Evolutionary conservation across 2,113 vertebrate species (phyloP), one percentile per base, ranked within the genome.

Genomic region (Nipponia nippon): DNA sequence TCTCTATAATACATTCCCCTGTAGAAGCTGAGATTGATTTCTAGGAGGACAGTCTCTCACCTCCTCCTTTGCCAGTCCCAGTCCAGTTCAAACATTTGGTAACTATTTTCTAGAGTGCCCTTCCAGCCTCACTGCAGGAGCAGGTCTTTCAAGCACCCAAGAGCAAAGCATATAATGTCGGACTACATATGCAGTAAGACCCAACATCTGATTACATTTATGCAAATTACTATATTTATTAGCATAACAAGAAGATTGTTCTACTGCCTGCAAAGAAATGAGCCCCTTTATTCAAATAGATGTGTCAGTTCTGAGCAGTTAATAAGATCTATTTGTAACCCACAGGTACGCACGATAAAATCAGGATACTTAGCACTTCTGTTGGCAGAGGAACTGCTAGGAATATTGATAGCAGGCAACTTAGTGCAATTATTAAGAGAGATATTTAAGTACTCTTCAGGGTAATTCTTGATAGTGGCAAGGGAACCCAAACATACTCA

Each of bases 261-360:
- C 93, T 78, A 91, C 63, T 81, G 86, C 80, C 89, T 91, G 91
- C 59, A 93, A 87, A 84, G 91, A 42, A 94, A 92, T 8, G 38
- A 95, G 89, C 72, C 63, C 76, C 72, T 81, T 87, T 81, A 91
- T 95, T 94, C 86, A 82, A 89, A 62, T 23, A 32, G 80, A 92
- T 66, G 69, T 84, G 86, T 95, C 94, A 89, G 67, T 87, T 73
- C 36, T 61, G 83, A 92, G 86, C 95, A 91, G 46, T 95, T 97
- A 97, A 75, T 83, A 89, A 95, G 89, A 96, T 89, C 71, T 94
- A 53, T 92, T 81, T 86, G 76, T 84, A 95, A 88, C 73, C 86
- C 89, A 72, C 25, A 95, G 46, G 49, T 78, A 89, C 29, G 86
- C 55, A 89, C 0, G 18, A 77, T 73, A 89, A 97, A 90, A 94